Conservation (phyloP, 1,140 invertebrate species). For the Andricus grossulariae region DNA sequence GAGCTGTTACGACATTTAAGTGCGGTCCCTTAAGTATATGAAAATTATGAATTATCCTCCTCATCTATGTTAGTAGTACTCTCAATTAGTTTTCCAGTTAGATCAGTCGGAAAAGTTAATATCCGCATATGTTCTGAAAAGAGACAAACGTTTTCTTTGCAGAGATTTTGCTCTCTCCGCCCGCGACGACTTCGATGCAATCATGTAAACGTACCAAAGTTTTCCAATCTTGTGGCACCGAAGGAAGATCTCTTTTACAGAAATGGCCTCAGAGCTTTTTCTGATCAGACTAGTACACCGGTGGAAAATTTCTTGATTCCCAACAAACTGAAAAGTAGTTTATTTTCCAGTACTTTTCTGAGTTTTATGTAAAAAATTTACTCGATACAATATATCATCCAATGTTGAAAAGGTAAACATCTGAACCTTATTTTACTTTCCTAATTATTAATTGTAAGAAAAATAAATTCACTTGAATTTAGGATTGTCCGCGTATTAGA, state of each 20-base stretch:
- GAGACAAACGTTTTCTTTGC: not conserved
- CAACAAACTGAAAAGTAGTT: too few relatives aligned
- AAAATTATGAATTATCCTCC: too few relatives aligned
- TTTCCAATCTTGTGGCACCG: not conserved
- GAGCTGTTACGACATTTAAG: too few relatives aligned
- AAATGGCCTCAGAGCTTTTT: not conserved
- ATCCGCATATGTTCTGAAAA: not conserved
- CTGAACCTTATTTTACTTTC: not conserved
- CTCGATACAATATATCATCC: too few relatives aligned
- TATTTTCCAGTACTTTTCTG: too few relatives aligned
- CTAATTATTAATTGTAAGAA: not conserved
- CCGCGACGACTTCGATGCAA: not conserved
- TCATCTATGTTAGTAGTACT: too few relatives aligned
- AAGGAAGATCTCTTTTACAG: not conserved
- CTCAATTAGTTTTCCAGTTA: not conserved
- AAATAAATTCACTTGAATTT: not conserved
- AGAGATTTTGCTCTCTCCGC: not conserved
- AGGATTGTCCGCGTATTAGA: not conserved
- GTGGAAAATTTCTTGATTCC: too few relatives aligned
- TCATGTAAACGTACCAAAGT: constrained; percentile 15
- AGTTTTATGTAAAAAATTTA: too few relatives aligned
- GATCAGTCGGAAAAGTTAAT: not conserved
- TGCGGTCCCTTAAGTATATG: too few relatives aligned
- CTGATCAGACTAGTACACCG: not conserved
- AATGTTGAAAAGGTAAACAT: too few relatives aligned